These are phyloP conservation scores for Papilio polytes DNA, from an alignment of 1,140 invertebrate genomes.

Conservation along the genomic window DNA sequence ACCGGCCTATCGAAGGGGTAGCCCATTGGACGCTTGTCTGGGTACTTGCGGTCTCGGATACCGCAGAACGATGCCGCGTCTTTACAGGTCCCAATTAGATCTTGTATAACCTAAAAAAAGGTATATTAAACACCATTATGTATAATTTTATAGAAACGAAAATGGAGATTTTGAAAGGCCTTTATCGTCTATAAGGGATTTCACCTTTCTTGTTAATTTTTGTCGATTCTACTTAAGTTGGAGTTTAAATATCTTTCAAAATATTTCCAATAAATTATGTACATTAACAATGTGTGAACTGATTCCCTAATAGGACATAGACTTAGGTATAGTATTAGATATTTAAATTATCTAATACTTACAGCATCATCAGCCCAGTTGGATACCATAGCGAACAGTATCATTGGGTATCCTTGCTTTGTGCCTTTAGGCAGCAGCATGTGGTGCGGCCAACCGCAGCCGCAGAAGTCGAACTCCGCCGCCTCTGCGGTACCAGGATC, in stretches of 20 bases:
- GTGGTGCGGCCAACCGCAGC: slow-evolving; percentile 95
- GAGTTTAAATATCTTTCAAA: too few species aligned
- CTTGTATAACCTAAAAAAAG: slow-evolving; percentile 83
- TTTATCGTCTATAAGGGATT: too few species aligned
- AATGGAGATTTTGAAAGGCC: not conserved
- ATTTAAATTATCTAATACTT: slow-evolving; percentile 49
- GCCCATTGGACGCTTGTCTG: slow-evolving; percentile 89
- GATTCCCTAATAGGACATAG: not conserved
- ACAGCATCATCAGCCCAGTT: slow-evolving; percentile 90
- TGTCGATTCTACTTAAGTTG: too few species aligned
- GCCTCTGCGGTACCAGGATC: slow-evolving; percentile 79
- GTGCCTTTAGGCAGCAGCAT: slow-evolving; percentile 92
- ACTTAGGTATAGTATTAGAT: not conserved
- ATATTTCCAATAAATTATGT: too few species aligned
- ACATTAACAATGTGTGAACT: not conserved
- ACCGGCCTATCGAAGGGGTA: slow-evolving; percentile 89
- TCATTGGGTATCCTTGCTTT: slow-evolving; percentile 86
- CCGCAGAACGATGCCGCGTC: slow-evolving; percentile 91
- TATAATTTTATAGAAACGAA: too few species aligned
- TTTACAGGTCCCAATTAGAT: slow-evolving; percentile 84
- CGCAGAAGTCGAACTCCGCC: slow-evolving; percentile 90
- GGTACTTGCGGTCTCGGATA: slow-evolving; percentile 89
- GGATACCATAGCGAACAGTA: slow-evolving; percentile 93
- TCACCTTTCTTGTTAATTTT: too few species aligned
- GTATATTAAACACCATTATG: too few species aligned